Evolutionary conservation across 2,888 invertebrate species (phyloP), one percentile per base, ranked within the genome.

Genomic region (Busseola fusca): DNA sequence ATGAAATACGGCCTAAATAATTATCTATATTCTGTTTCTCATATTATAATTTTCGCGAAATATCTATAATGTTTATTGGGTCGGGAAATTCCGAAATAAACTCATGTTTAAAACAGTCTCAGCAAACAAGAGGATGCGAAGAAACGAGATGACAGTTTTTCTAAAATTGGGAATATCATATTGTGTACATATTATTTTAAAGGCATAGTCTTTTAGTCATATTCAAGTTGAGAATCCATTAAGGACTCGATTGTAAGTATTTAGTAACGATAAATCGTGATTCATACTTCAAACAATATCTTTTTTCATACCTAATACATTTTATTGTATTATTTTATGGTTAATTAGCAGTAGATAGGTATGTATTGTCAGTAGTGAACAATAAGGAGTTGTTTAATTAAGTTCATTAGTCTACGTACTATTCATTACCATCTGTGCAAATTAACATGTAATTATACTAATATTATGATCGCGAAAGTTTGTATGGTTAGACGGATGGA

Each of bases 401-500:
- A 37, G 25, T 56, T 64, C 50, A 30, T 52, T 62, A 50, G 9
- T 52, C 21, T 68, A 67, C 21, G 50, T 58, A 30, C 48, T 48
- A 52, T 65, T 69, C 45, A 52, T 59, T 75, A 45, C 10, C 27
- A 12, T 48, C 27, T 78, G 78, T 52, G 7, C 21, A 63, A 69
- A 75, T 9, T 45, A 45, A 45, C 21, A 45, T 45, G 3, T 42
- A 48, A 48, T 27, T 25, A 27, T 10, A 14, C 42, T 45, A 27
- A 16, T 48, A 0, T 59, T n/a, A n/a, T n/a, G n/a, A n/a, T n/a
- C n/a, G n/a, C n/a, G n/a, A n/a, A n/a, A n/a, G n/a, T n/a, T n/a
- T n/a, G n/a, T n/a, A n/a, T n/a, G n/a, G n/a, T n/a, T n/a, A n/a
- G n/a, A n/a, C n/a, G n/a, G n/a, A n/a, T n/a, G n/a, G n/a, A n/a